phyloP scores from a whole-genome alignment of 2,888 invertebrate genomes.

The Dolichopus griseipennis region DNA sequence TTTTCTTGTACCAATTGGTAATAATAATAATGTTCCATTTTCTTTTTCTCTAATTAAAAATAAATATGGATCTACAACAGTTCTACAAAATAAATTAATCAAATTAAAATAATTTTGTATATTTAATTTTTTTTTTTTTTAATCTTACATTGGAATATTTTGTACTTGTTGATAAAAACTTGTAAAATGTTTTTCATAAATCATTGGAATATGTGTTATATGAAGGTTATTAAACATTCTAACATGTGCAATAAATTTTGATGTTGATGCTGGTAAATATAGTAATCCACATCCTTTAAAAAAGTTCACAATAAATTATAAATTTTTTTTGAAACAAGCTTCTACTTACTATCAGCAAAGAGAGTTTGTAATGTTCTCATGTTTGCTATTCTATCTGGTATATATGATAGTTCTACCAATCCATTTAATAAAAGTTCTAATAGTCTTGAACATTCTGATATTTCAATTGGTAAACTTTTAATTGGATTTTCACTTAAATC shows the following conservation, averaged over 20 bases:
- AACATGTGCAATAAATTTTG: conserved; percentile 37
- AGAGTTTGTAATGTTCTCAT: conserved; percentile 36
- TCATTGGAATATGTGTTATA: conserved; percentile 40
- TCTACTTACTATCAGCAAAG: conserved; percentile 38
- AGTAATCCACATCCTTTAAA: conserved; percentile 36
- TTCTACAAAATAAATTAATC: conserved; percentile 16
- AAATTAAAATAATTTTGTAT: background rate
- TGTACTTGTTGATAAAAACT: conserved; percentile 38
- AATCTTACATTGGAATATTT: conserved; percentile 19
- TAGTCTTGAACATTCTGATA: conserved; percentile 36
- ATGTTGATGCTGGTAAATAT: conserved; percentile 38
- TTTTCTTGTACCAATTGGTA: conserved; percentile 37
- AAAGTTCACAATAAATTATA: background rate
- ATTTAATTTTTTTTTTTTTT: background rate
- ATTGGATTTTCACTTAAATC: conserved; percentile 37
- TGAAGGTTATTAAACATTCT: conserved; percentile 40
- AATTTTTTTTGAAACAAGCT: background rate
- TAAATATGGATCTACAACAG: conserved; percentile 23
- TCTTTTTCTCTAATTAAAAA: conserved; percentile 38
- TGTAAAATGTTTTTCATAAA: conserved; percentile 39
- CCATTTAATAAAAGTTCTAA: conserved; percentile 38
- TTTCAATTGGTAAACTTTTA: conserved; percentile 33
- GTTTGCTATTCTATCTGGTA: conserved; percentile 38
- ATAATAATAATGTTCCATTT: conserved; percentile 31
- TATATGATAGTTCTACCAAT: conserved; percentile 35